Percentiles rank a stretch among this genome's conserved stretches.
Conservation (phyloP, 2,113 vertebrate species). For the Ranitomeya imitator region DNA sequence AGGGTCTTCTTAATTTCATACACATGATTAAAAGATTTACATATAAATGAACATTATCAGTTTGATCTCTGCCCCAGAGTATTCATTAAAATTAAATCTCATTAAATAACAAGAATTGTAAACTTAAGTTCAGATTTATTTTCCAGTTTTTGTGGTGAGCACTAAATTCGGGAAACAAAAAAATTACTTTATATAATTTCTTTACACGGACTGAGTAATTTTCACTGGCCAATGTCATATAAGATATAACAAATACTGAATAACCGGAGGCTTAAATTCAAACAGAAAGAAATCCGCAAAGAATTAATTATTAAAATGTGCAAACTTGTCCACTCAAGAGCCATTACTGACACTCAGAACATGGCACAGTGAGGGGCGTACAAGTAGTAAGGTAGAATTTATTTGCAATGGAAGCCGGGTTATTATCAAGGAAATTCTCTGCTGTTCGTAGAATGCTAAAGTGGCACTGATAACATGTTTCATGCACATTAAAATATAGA, state of each 20-base stretch:
- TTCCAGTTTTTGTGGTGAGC: background rate
- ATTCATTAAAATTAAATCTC: constrained; percentile 48
- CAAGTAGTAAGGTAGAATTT: background rate
- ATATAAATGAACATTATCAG: constrained; percentile 55
- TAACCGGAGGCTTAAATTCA: background rate
- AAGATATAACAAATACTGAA: background rate
- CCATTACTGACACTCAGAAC: background rate
- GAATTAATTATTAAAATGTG: background rate
- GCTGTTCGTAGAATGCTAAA: background rate
- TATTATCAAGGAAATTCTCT: background rate
- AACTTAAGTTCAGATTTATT: constrained; percentile 16
- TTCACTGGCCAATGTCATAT: background rate
- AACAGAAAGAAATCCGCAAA: background rate
- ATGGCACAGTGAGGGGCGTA: background rate
- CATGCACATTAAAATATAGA: background rate
- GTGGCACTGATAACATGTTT: background rate
- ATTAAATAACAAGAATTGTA: constrained; percentile 34
- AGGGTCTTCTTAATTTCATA: constrained; percentile 51
- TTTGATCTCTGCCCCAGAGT: constrained; percentile 50
- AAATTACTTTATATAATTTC: background rate
- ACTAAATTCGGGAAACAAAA: background rate
- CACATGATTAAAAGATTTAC: constrained; percentile 54
- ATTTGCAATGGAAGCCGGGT: background rate
- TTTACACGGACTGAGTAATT: background rate
- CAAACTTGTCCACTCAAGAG: background rate